phyloP scores from a whole-genome alignment of 2,113 vertebrate species.

The Misgurnus mizolepis region DNA sequence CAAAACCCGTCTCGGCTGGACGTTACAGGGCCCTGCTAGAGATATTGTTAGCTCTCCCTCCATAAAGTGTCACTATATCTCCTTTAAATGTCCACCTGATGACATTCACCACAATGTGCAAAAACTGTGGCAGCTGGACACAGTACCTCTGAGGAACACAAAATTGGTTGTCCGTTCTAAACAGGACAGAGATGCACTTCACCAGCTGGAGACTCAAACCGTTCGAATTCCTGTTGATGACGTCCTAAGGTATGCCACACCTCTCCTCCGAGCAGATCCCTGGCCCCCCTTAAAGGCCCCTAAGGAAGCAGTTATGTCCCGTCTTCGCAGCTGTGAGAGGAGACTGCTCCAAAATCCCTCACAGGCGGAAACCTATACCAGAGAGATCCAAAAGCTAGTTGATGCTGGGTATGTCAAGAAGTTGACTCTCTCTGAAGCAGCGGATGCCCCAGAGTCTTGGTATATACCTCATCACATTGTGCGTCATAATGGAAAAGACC shows the following conservation, averaged over 20 bases:
- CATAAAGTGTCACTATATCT: background rate
- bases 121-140: background rate
- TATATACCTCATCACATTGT: too few species aligned
- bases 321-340: background rate
- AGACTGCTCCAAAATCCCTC: background rate
- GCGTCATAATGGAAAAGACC: too few species aligned
- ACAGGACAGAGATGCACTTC: background rate
- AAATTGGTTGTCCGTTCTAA: background rate
- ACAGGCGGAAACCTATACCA: too few species aligned
- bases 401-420: too few species aligned
- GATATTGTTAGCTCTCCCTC: background rate
- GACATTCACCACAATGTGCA: background rate
- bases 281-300: background rate
- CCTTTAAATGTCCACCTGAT: conserved; percentile 4
- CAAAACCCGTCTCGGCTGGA: background rate
- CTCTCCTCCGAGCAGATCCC: background rate
- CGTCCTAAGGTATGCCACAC: background rate
- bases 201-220: background rate
- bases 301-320: background rate
- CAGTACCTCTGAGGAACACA: background rate
- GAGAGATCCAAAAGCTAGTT: background rate
- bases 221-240: background rate
- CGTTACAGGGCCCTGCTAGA: background rate
- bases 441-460: too few species aligned
- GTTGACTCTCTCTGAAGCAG: too few species aligned